phyloP scores from a whole-genome alignment of 1,140 invertebrate species.

The Oreohelix idahoensis region DNA sequence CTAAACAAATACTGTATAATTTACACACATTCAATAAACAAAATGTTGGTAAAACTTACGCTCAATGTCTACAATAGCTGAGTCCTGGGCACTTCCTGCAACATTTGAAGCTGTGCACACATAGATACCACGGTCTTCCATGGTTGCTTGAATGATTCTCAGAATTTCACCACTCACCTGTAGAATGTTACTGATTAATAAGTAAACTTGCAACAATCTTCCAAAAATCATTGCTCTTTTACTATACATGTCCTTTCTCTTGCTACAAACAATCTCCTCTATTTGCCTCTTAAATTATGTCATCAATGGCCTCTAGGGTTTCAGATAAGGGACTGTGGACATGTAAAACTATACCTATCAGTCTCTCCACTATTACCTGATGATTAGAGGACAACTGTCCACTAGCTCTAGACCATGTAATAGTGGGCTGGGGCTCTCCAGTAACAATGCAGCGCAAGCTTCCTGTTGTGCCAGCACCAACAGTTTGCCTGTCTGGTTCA shows the following conservation, averaged over 20 bases:
- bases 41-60: slow-evolving; percentile 80
- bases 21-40: too few relatives aligned
- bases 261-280: too few relatives aligned
- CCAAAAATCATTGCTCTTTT: too few relatives aligned
- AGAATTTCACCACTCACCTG: slow-evolving; percentile 79
- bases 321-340: too few relatives aligned
- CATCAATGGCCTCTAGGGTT: too few relatives aligned
- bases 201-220: too few relatives aligned
- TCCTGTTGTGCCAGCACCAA: slow-evolving; percentile 85
- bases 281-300: too few relatives aligned
- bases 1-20: too few relatives aligned
- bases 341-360: too few relatives aligned
- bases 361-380: slow-evolving; percentile 47
- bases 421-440: slow-evolving; percentile 80
- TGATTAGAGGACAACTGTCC: slow-evolving; percentile 76
- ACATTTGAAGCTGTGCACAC: slow-evolving; percentile 80
- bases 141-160: slow-evolving; percentile 77
- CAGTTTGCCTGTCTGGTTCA: slow-evolving; percentile 75
- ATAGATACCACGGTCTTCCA: slow-evolving; percentile 86
- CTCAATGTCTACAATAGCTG: slow-evolving; percentile 87
- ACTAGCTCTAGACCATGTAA: slow-evolving; percentile 87
- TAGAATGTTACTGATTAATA: too few relatives aligned
- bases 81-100: slow-evolving; percentile 77
- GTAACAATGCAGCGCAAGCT: slow-evolving; percentile 83
- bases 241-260: too few relatives aligned